phyloP scores from a whole-genome alignment of 2,888 invertebrate species.

The Hymenopus coronatus region DNA sequence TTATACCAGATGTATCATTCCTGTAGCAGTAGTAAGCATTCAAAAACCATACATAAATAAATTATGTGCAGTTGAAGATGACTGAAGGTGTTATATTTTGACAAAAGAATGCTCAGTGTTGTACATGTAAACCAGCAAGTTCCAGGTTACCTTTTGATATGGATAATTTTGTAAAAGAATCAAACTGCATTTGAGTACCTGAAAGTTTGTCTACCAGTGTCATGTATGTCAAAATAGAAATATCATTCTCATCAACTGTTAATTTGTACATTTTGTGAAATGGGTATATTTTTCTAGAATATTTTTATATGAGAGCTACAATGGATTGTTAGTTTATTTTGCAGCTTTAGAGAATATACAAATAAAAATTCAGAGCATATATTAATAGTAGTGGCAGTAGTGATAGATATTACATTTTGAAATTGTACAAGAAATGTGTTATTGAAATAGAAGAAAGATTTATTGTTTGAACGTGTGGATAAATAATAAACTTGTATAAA shows the following conservation, averaged over 20 bases:
- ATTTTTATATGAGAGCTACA: neutral
- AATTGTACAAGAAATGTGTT: neutral
- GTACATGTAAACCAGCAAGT: neutral
- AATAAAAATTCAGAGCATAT: neutral
- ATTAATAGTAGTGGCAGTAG: no score
- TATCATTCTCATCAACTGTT: neutral
- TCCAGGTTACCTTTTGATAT: neutral
- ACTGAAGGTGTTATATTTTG: no score
- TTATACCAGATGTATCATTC: no score
- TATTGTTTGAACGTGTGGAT: neutral
- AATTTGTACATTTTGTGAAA: neutral
- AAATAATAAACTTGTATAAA: neutral
- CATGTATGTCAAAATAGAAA: neutral
- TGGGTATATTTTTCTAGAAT: neutral
- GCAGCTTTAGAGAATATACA: neutral
- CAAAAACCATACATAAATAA: no score
- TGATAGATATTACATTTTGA: neutral
- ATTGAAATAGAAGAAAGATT: neutral
- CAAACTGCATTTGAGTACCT: neutral
- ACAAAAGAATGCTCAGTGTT: no score
- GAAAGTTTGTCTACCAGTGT: neutral
- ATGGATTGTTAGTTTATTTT: neutral
- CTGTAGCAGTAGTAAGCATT: no score
- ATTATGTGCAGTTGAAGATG: no score
- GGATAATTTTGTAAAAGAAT: neutral